Evolutionary conservation across 2,888 invertebrate species (phyloP).

Genomic region (Microchrysa polita): DNA sequence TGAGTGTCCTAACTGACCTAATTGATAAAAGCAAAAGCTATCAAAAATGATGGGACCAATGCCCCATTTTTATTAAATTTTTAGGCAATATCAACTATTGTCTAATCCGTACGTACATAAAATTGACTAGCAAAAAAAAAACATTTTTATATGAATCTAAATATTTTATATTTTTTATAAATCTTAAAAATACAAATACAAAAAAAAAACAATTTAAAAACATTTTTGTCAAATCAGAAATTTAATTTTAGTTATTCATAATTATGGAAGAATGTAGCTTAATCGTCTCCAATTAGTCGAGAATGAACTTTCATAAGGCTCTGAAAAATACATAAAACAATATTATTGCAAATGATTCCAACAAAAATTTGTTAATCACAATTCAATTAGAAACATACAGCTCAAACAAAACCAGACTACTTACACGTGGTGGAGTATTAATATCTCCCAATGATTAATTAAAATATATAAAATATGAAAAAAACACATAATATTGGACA

Average conservation of each 20-base stretch:
- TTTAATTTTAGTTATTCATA: not conserved
- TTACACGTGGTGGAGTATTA: constrained; percentile 27
- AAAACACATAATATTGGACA: not conserved
- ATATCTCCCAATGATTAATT: not conserved
- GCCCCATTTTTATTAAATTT: no score
- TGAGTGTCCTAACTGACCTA: no score
- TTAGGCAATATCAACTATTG: no score
- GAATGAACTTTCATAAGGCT: constrained; percentile 46
- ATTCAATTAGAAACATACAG: not conserved
- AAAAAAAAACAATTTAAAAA: not conserved
- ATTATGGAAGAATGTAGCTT: not conserved
- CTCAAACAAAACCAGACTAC: constrained; percentile 5
- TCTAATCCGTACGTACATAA: no score
- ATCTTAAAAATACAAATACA: constrained; percentile 16
- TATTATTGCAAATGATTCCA: not conserved
- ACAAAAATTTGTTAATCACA: not conserved
- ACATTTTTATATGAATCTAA: not conserved
- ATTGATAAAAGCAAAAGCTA: no score
- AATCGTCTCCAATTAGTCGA: constrained; percentile 43
- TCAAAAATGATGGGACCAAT: no score
- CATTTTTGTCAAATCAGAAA: not conserved
- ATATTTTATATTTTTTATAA: constrained; percentile 24
- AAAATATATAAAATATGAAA: not conserved
- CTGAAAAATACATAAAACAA: constrained; percentile 36
- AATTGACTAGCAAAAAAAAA: constrained; percentile 19